Conservation (phyloP, 53 echinoderm and acorn worm species). For the Crossaster papposus region DNA sequence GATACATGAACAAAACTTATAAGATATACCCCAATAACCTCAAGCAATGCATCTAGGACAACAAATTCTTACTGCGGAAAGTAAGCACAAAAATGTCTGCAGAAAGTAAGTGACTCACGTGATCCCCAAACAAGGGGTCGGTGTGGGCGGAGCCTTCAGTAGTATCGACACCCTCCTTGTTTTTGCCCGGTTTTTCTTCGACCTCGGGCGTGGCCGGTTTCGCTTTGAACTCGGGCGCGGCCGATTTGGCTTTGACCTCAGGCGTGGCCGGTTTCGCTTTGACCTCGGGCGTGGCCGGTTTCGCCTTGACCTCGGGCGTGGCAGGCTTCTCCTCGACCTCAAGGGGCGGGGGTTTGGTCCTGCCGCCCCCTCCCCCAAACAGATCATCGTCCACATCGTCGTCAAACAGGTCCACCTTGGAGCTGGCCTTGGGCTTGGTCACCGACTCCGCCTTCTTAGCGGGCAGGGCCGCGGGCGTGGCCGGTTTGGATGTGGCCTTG, state of each 20-base stretch:
- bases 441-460: conserved; percentile 17
- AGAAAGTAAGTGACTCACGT: conserved; percentile 21
- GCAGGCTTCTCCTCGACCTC: conserved; percentile 8
- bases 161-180: conserved; percentile 41
- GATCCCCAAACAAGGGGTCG: conserved; percentile 52
- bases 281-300: conserved; percentile 23
- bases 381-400: conserved; percentile 76
- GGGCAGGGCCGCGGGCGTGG: conserved; percentile 10
- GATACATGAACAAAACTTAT: background rate
- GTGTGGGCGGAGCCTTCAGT: conserved; percentile 19
- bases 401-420: conserved; percentile 47
- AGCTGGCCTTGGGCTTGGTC: conserved; percentile 19
- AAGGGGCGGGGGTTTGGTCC: background rate
- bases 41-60: background rate
- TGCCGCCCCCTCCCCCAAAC: conserved; percentile 65
- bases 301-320: conserved; percentile 16
- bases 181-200: background rate
- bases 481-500: conserved; percentile 13
- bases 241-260: background rate
- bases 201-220: conserved; percentile 5
- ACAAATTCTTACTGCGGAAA: background rate
- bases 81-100: too few species aligned
- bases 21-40: background rate
- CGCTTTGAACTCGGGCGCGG: background rate
- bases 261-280: conserved; percentile 13